Conservation (phyloP, 2,113 vertebrate genomes). For the Phyllostomus hastatus region DNA sequence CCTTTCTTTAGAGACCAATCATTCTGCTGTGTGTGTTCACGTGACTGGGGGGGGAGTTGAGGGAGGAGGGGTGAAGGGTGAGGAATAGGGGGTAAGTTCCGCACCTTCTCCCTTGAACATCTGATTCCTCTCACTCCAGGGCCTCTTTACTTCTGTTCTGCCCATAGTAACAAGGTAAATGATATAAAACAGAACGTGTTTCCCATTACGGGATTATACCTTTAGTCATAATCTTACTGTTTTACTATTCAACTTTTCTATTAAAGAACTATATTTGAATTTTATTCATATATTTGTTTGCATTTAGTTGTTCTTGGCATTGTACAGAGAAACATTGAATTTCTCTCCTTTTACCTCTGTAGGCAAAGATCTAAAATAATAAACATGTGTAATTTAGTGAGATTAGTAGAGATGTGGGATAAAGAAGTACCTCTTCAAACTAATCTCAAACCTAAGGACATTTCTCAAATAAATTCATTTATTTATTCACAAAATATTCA, state of each 20-base stretch:
- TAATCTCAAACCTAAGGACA: neutral
- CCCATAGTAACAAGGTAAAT: neutral
- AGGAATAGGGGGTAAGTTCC: neutral
- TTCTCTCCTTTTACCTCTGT: neutral
- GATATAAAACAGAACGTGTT: neutral
- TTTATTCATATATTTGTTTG: neutral
- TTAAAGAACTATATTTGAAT: slow-evolving; percentile 15
- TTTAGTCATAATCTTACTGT: neutral
- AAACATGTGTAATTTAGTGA: neutral
- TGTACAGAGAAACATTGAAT: neutral
- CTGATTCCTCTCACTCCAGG: neutral
- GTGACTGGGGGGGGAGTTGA: no score
- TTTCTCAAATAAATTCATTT: neutral
- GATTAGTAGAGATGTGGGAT: neutral
- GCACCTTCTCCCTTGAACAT: neutral
- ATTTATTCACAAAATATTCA: neutral
- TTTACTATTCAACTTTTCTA: neutral
- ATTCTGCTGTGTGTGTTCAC: neutral
- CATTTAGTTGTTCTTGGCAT: neutral
- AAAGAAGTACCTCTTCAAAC: neutral
- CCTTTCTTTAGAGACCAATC: neutral
- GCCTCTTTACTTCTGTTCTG: neutral
- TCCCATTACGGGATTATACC: neutral
- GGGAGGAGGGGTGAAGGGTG: no score
- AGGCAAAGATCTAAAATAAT: neutral